phyloP scores from a whole-genome alignment of 2,888 invertebrate species.

The Allolobophora icterica region DNA sequence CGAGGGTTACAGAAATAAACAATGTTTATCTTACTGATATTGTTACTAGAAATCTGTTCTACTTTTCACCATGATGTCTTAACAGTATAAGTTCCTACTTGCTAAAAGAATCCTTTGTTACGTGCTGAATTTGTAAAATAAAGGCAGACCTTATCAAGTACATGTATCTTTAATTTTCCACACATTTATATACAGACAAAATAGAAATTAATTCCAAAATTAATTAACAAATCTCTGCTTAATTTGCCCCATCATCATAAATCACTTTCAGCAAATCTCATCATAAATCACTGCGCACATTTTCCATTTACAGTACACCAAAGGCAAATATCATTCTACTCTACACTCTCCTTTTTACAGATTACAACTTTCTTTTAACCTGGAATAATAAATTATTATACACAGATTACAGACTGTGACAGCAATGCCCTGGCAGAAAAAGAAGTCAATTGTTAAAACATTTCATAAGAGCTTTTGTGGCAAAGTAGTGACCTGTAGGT shows the following conservation, averaged over 20 bases:
- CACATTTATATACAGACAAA: no score
- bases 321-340: background rate
- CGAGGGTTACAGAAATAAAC: background rate
- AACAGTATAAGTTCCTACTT: background rate
- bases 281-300: no score
- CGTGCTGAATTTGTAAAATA: background rate
- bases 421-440: background rate
- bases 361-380: background rate
- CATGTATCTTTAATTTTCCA: no score
- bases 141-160: no score
- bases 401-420: background rate
- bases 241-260: background rate
- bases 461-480: background rate
- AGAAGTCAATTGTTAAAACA: background rate
- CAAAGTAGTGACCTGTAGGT: background rate
- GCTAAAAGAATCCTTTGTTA: background rate
- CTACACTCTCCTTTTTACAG: background rate
- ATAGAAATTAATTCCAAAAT: no score
- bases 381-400: background rate
- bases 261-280: background rate
- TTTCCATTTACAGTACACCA: background rate
- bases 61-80: background rate
- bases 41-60: background rate
- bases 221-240: background rate
- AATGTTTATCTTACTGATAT: background rate